Evolutionary conservation across 2,888 invertebrate genomes (phyloP).

Genomic region (Podabrus alpinus): DNA sequence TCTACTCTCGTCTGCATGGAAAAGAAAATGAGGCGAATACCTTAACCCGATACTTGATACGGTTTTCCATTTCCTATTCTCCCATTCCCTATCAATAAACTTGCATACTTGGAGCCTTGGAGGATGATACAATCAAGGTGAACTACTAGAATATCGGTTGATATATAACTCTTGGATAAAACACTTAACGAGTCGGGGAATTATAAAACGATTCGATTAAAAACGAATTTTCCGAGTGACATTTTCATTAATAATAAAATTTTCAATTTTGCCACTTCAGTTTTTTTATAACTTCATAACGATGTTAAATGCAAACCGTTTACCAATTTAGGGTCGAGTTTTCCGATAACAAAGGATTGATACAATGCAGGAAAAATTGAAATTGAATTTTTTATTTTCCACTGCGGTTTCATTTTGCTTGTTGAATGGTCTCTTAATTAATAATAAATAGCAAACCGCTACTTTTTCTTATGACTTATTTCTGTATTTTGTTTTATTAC

Average conservation of each 20-base stretch:
- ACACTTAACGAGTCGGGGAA: neutral
- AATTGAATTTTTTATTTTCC: neutral
- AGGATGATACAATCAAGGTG: neutral
- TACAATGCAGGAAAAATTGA: neutral
- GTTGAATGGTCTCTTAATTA: neutral
- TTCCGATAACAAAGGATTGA: neutral
- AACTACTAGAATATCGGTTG: neutral
- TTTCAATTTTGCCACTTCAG: neutral
- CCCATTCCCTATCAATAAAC: neutral
- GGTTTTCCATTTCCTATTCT: neutral
- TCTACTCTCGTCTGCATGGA: neutral
- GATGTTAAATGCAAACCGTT: neutral
- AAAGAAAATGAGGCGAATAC: neutral
- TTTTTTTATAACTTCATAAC: neutral
- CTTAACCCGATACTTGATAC: neutral
- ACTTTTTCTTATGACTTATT: neutral
- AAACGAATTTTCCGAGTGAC: neutral
- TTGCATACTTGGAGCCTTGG: neutral
- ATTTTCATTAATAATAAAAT: neutral
- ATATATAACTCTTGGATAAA: neutral
- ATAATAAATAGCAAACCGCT: neutral
- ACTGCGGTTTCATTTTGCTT: neutral
- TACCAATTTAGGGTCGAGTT: neutral
- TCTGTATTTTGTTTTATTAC: neutral
- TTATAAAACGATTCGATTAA: neutral